These are phyloP conservation scores for Triplophysa rosa DNA, from an alignment of 2,113 vertebrate species.

Conservation along the genomic window DNA sequence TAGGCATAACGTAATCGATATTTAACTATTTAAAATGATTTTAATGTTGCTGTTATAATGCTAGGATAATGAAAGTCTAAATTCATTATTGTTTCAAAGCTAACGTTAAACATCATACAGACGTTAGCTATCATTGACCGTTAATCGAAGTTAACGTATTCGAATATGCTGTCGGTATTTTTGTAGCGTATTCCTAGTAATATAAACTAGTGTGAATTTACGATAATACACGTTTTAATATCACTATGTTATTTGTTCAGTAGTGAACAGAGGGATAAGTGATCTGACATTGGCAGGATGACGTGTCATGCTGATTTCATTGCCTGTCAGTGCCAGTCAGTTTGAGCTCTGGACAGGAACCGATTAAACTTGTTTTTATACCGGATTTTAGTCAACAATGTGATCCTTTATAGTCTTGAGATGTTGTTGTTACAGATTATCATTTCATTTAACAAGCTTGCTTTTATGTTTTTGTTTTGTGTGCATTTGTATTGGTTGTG, in stretches of 20 bases:
- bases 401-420: background rate
- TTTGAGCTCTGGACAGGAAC: background rate
- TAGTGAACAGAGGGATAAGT: background rate
- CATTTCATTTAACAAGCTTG: background rate
- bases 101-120: background rate
- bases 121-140: slow-evolving; percentile 8
- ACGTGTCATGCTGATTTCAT: slow-evolving; percentile 32
- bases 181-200: no score
- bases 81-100: background rate
- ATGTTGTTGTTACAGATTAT: background rate
- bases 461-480: background rate
- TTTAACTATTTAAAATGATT: background rate
- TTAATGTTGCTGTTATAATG: background rate
- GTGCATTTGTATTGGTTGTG: background rate
- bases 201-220: background rate
- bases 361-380: background rate
- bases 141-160: background rate
- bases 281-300: slow-evolving; percentile 5
- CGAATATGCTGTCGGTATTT: background rate
- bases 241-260: background rate
- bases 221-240: background rate
- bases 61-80: background rate
- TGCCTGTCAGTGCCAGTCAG: slow-evolving; percentile 9
- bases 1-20: background rate
- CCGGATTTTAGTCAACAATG: background rate